phyloP scores from a whole-genome alignment of 2,113 vertebrate species.

The Caranx melampygus region DNA sequence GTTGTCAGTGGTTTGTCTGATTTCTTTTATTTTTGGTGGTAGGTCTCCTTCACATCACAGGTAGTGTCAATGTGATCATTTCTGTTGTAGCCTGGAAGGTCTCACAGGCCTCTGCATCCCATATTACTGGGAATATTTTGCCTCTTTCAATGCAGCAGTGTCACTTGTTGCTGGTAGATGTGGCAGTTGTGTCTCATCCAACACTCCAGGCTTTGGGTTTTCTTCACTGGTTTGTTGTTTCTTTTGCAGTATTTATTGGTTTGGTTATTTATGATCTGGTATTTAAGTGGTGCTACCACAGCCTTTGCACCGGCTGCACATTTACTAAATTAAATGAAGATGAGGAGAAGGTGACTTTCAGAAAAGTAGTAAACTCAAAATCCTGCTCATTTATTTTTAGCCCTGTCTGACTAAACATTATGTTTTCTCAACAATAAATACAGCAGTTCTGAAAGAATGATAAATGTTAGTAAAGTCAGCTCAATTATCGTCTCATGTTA shows the following conservation, averaged over 20 bases:
- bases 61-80: neutral
- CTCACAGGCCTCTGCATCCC: neutral
- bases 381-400: neutral
- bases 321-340: neutral
- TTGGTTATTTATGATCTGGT: neutral
- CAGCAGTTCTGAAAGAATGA: neutral
- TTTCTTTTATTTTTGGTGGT: neutral
- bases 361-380: neutral
- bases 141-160: neutral
- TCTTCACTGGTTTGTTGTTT: neutral
- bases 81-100: neutral
- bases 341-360: neutral
- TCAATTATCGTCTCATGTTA: neutral
- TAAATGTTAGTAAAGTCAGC: neutral
- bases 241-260: neutral
- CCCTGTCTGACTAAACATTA: neutral
- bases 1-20: neutral
- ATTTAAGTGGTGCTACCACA: neutral
- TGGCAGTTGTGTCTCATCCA: neutral
- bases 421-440: neutral
- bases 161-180: neutral
- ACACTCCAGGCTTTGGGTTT: neutral
- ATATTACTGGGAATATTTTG: neutral
- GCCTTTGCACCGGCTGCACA: neutral
- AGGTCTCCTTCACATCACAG: neutral